Percentiles rank a stretch among this genome's conserved stretches.
Evolutionary conservation across 2,888 invertebrate species (phyloP).

Genomic region (Diabrotica balteata): DNA sequence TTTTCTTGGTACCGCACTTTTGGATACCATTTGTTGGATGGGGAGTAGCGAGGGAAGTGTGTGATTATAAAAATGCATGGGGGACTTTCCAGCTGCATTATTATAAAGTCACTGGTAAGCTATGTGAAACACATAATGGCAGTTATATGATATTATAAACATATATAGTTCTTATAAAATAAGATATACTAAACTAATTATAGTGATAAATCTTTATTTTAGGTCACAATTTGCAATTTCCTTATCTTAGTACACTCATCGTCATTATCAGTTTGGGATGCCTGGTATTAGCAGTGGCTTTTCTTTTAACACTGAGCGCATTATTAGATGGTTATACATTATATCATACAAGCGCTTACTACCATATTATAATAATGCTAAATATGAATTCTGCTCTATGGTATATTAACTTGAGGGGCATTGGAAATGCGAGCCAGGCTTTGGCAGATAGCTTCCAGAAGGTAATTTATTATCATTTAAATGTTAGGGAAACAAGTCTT

Average conservation of each 20-base stretch:
- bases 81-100: slow-evolving; percentile 69
- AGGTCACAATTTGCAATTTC: slow-evolving; percentile 69
- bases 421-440: slow-evolving; percentile 65
- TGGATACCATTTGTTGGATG: slow-evolving; percentile 77
- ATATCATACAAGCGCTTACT: slow-evolving; percentile 69
- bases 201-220: slow-evolving; percentile 53
- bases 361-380: slow-evolving; percentile 74
- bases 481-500: no score
- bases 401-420: slow-evolving; percentile 74
- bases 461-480: slow-evolving; percentile 40
- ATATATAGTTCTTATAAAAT: no score
- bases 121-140: no score
- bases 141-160: no score
- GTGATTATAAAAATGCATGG: slow-evolving; percentile 74
- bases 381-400: slow-evolving; percentile 77
- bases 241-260: slow-evolving; percentile 67
- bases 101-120: slow-evolving; percentile 56
- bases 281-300: slow-evolving; percentile 67
- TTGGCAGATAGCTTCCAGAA: slow-evolving; percentile 56
- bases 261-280: slow-evolving; percentile 70
- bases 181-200: no score
- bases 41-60: slow-evolving; percentile 74
- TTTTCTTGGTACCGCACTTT: slow-evolving; percentile 73
- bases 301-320: slow-evolving; percentile 67
- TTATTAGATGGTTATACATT: slow-evolving; percentile 70